Percentiles rank a stretch among this genome's conserved stretches.
phyloP scores from a whole-genome alignment of 1,140 invertebrate species.

The Trissolcus basalis region DNA sequence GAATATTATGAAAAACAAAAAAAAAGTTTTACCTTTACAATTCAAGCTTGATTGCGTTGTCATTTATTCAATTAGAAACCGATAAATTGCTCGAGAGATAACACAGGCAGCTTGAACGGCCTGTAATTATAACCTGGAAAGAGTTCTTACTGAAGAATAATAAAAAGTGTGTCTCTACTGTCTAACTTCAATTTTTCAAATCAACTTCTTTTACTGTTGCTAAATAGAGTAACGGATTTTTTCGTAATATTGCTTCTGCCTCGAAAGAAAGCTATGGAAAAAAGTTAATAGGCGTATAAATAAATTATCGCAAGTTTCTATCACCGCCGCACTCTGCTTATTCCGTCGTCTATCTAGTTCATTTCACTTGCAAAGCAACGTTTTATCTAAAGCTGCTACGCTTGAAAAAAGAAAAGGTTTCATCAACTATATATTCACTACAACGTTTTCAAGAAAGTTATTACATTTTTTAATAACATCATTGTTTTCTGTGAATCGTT shows the following conservation, averaged over 20 bases:
- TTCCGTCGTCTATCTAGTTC: slow-evolving; percentile 52
- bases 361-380: slow-evolving; percentile 58
- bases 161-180: slow-evolving; percentile 1
- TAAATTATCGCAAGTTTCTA: slow-evolving; percentile 52
- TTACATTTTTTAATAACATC: slow-evolving; percentile 1
- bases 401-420: slow-evolving; percentile 45
- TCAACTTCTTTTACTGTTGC: slow-evolving; percentile 9
- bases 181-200: slow-evolving; percentile 13
- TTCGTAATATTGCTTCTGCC: slow-evolving; percentile 18
- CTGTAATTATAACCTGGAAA: slow-evolving; percentile 2
- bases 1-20: no score
- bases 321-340: slow-evolving; percentile 45
- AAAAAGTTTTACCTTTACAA: no score
- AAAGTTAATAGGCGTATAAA: slow-evolving; percentile 51
- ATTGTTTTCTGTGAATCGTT: no score
- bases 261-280: slow-evolving; percentile 41
- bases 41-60: no score
- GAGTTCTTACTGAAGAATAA: slow-evolving; percentile 5
- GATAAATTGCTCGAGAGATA: no score
- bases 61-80: no score
- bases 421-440: slow-evolving; percentile 43
- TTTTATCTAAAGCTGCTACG: slow-evolving; percentile 55
- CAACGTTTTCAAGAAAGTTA: slow-evolving; percentile 26
- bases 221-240: slow-evolving; percentile 31
- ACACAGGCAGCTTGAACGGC: no score